phyloP scores from a whole-genome alignment of 2,888 invertebrate species.

The Leptinotarsa tumamoca region DNA sequence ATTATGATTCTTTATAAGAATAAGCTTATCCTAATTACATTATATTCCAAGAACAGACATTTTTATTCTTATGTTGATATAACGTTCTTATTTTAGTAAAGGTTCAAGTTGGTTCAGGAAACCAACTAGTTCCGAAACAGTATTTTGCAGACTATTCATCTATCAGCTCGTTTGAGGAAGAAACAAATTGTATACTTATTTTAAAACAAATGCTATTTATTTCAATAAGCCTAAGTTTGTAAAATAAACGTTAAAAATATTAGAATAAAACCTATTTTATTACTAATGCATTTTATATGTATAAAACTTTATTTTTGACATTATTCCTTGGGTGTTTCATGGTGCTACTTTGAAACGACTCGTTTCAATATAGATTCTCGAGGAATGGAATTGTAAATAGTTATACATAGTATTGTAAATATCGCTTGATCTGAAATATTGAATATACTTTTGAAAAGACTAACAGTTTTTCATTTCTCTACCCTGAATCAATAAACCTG shows the following conservation, averaged over 20 bases:
- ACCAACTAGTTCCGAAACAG: slow-evolving; percentile 11
- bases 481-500: neutral
- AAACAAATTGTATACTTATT: slow-evolving; percentile 36
- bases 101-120: neutral
- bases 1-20: slow-evolving; percentile 18
- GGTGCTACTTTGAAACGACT: slow-evolving; percentile 42
- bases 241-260: slow-evolving; percentile 28
- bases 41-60: slow-evolving; percentile 7
- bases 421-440: slow-evolving; percentile 15
- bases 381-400: slow-evolving; percentile 14
- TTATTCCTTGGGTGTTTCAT: slow-evolving; percentile 42
- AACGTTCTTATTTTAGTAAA: neutral
- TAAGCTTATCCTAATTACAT: slow-evolving; percentile 28
- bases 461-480: neutral
- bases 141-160: slow-evolving; percentile 18
- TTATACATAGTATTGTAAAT: slow-evolving; percentile 10
- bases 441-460: slow-evolving; percentile 12
- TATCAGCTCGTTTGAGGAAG: neutral
- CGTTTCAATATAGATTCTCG: slow-evolving; percentile 13
- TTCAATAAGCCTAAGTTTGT: slow-evolving; percentile 31
- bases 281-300: slow-evolving; percentile 49
- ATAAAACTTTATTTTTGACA: slow-evolving; percentile 56
- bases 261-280: slow-evolving; percentile 48
- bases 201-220: slow-evolving; percentile 37
- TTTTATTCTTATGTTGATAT: neutral